A percentile compares a stretch with the other conserved stretches of the same genome.
Evolutionary conservation across 2,113 vertebrate species (phyloP).

Genomic region (Condylura cristata): DNA sequence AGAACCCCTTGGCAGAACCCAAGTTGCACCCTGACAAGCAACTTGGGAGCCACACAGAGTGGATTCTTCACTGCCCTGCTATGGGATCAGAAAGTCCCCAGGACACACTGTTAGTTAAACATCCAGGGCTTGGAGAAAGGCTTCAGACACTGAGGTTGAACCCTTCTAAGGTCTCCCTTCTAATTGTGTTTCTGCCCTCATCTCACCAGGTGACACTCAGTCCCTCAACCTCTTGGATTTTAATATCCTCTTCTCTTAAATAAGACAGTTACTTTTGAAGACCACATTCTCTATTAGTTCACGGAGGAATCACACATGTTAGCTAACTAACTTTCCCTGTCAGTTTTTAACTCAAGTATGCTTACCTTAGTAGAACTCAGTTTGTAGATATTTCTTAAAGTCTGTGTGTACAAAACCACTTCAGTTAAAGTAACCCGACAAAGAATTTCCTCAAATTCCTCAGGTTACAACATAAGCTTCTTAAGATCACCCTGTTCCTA

Average conservation of each 20-base stretch:
- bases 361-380: not conserved
- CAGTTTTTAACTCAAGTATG: not conserved
- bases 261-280: not conserved
- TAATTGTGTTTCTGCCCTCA: not conserved
- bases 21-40: not conserved
- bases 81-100: not conserved
- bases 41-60: not conserved
- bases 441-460: slow-evolving; percentile 30
- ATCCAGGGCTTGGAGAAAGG: not conserved
- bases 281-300: not conserved
- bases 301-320: not conserved
- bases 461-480: not conserved
- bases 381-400: not conserved
- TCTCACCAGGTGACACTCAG: not conserved
- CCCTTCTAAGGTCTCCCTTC: not conserved
- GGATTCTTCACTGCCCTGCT: not conserved
- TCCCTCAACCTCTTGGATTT: not conserved
- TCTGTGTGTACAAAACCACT: slow-evolving; percentile 11
- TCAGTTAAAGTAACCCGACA: not conserved
- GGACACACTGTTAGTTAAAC: not conserved
- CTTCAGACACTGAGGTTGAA: not conserved
- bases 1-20: not conserved
- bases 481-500: not conserved
- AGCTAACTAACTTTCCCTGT: not conserved
- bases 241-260: not conserved